These are phyloP conservation scores for Neomonachus schauinslandi DNA, from an alignment of 2,113 vertebrate species.

Conservation along the genomic window DNA sequence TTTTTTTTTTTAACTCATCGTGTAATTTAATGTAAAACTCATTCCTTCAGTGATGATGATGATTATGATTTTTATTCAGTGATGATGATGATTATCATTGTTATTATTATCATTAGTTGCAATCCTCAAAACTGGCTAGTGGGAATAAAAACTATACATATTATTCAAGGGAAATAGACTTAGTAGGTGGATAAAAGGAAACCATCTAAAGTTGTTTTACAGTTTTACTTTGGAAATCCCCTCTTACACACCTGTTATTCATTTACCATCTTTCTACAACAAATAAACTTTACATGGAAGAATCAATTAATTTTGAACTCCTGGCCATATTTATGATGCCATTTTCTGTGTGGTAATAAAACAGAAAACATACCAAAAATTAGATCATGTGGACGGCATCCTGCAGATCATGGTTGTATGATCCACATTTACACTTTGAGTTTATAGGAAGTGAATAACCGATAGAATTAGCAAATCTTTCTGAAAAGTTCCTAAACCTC, in stretches of 20 bases:
- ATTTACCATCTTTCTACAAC: not conserved
- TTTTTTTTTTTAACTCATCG: not conserved
- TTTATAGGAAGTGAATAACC: not conserved
- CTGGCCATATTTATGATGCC: not conserved
- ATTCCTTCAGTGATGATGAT: not conserved
- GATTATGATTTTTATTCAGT: not conserved
- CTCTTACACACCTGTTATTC: not conserved
- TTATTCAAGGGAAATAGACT: not conserved
- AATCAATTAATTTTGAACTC: not conserved
- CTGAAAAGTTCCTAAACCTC: not conserved
- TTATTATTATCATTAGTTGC: not conserved
- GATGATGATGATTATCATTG: not conserved
- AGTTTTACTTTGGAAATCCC: not conserved
- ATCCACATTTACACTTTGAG: not conserved
- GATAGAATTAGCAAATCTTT: not conserved
- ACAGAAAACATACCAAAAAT: not conserved
- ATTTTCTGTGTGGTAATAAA: not conserved
- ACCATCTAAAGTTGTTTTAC: not conserved
- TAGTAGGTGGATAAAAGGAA: not conserved
- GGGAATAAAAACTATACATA: not conserved
- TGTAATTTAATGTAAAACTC: not conserved
- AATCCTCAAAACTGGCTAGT: not conserved
- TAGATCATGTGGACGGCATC: not conserved
- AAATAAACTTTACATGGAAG: not conserved
- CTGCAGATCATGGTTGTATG: not conserved